Evolutionary conservation across 1,140 invertebrate genomes (phyloP), one percentile per base, ranked within the genome.

Genomic region (Saccostrea glomerata): DNA sequence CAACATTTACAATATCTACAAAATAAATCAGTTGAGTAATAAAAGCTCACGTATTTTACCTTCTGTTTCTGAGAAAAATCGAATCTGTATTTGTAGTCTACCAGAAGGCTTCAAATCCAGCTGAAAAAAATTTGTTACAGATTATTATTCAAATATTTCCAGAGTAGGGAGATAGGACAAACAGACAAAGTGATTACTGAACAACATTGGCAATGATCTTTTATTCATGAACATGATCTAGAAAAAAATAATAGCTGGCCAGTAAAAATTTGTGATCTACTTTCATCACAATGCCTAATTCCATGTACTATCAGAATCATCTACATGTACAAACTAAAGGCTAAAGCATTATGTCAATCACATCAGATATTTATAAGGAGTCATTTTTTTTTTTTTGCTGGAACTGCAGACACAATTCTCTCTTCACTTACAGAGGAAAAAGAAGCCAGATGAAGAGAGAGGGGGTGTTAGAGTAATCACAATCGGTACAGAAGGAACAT

Each of bases 81-180:
- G 88, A 40, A 95, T 93, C 92, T 95, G 95, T 63, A 95, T 91
- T 86, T 94, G 92, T 84, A 95, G 84, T 84, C 94, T 90, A 73
- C 95, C 95, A 58, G 91, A 90, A 20, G 95, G 95, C 56, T 93
- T 93, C 56, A 95, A 91, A 36, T 95, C 94, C 58, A 95, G 90
- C 95, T 95, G 93, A 82, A 95, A 92, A 84, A 84, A 87, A 83
- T 23, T 25, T 13, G 60, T 25, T 11, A 36, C 12, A 17, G 47
- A 12, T 23, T 20, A 54, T n/a, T 15, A 54, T 23, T 54, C 9
- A 25, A 55, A 15, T 12, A 23, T 54, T 84, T 55, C 11, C 25
- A 47, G 47, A 7, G 47, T 9, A 6, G 47, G 47, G 47, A 47
- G 47, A 47, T 47, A 1, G 6, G 47, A 47, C 47, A 47, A 9